Evolutionary conservation across 2,888 invertebrate genomes (phyloP), one percentile per base, ranked within the genome.

Genomic region (Yponomeuta malinellus): DNA sequence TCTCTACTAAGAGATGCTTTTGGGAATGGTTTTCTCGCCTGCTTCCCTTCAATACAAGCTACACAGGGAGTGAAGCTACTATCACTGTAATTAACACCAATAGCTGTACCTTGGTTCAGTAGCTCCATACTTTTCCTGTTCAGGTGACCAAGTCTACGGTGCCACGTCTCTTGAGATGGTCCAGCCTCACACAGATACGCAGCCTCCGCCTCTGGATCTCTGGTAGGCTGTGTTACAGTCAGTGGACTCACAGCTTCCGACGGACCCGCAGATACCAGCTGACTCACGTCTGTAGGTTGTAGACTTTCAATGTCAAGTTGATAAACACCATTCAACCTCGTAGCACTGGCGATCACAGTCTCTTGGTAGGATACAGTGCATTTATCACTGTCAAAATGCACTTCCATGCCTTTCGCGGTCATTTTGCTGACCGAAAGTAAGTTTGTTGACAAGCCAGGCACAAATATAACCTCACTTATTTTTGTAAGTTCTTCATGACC

Each of bases 1-100:
- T 72, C 48, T 69, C 72, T 70, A 69, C n/a, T 73, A 12, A 48
- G 64, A 48, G 59, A 69, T 63, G 68, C 69, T 43, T 73, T 74
- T 5, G 73, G 73, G 64, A 75, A 74, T 29, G 23, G 23, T 23
- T 23, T 23, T 23, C 23, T 23, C 23, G 23, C 23, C 23, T 23
- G 23, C 23, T 23, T 23, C 23, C 23, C 23, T 23, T 23, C 23
- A 23, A 23, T 23, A 23, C 23, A 23, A 23, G 23, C 23, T 23
- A 23, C 23, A 23, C 23, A 23, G 23, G 23, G 23, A 23, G 23
- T 23, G 23, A 23, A 23, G 23, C 23, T 23, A 23, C 23, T 23
- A 23, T 23, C 23, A 1, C 23, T 23, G 23, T 23, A 23, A 23
- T 23, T 4, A 8, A 29, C 9, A 64, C 63, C 63, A 9, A 9